Conservation (phyloP, 2,888 invertebrate species). For the Pocota personata region DNA sequence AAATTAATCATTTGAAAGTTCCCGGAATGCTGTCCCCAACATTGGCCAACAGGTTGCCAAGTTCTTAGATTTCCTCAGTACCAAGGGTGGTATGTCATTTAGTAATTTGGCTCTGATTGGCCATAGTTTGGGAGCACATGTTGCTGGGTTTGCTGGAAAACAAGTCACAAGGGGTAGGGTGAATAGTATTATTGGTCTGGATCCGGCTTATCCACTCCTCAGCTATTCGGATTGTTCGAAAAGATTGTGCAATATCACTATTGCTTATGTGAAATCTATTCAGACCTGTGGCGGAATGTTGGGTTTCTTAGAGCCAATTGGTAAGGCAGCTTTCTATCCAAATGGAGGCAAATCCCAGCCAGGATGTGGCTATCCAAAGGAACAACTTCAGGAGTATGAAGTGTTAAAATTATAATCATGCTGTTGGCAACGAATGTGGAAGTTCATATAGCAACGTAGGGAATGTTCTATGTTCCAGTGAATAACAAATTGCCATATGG, state of each 20-base stretch:
- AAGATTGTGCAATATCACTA: constrained; percentile 75
- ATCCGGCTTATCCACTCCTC: constrained; percentile 76
- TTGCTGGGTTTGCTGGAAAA: constrained; percentile 85
- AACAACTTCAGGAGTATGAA: constrained; percentile 76
- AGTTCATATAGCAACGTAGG: no score
- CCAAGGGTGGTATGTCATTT: constrained; percentile 82
- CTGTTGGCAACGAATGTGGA: constrained; percentile 75
- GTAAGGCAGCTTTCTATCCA: constrained; percentile 83
- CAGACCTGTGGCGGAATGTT: constrained; percentile 77
- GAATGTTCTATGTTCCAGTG: no score
- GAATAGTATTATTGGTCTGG: constrained; percentile 83
- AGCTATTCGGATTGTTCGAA: constrained; percentile 75
- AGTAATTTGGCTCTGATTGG: constrained; percentile 83
- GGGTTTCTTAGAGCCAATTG: constrained; percentile 78
- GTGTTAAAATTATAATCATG: constrained; percentile 73
- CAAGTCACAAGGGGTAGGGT: constrained; percentile 84
- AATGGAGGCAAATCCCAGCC: constrained; percentile 84
- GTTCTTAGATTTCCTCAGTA: constrained; percentile 80
- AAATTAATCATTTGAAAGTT: no score
- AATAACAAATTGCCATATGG: no score
- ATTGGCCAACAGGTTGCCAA: constrained; percentile 75
- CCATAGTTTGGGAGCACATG: constrained; percentile 85
- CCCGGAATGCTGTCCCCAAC: constrained; percentile 78
- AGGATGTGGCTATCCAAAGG: constrained; percentile 82
- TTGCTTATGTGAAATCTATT: constrained; percentile 78